A percentile compares a stretch with the other conserved stretches of the same genome.
Conservation (phyloP, 2,888 invertebrate species). For the Drosophila falleni region DNA sequence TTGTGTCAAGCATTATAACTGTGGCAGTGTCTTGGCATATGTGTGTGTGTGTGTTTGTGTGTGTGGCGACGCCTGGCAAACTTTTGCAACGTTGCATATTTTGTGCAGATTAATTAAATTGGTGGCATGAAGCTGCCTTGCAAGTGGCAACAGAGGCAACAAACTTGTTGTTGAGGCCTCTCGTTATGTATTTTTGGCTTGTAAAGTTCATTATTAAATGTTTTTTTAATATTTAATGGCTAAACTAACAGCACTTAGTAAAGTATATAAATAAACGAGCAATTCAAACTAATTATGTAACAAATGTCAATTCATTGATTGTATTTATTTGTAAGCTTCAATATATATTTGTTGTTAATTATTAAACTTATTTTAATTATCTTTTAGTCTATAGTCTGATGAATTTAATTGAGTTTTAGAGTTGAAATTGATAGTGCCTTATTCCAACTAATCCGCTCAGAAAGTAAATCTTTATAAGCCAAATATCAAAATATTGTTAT, state of each 20-base stretch:
- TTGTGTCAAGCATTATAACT: constrained; percentile 71
- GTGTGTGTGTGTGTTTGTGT: constrained; percentile 28
- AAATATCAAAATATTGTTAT: no score
- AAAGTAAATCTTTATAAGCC: not conserved
- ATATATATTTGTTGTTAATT: not conserved
- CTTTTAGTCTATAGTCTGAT: not conserved
- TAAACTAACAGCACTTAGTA: constrained; percentile 18
- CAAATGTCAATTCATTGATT: constrained; percentile 9
- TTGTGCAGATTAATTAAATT: constrained; percentile 79
- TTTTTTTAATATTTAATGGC: constrained; percentile 34
- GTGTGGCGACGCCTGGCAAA: constrained; percentile 47
- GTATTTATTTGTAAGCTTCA: not conserved
- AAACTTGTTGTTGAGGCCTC: constrained; percentile 11
- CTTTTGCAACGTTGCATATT: constrained; percentile 78
- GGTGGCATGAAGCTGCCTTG: constrained; percentile 63
- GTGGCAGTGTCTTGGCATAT: constrained; percentile 52
- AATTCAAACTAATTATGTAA: constrained; percentile 4
- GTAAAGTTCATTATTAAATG: constrained; percentile 54
- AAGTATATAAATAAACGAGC: constrained; percentile 5
- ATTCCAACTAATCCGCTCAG: not conserved
- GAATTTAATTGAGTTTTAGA: not conserved
- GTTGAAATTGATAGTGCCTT: not conserved
- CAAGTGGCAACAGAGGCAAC: not conserved
- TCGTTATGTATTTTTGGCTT: constrained; percentile 24
- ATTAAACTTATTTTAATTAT: not conserved